phyloP scores from a whole-genome alignment of 2,888 invertebrate genomes.

The Cancer borealis region DNA sequence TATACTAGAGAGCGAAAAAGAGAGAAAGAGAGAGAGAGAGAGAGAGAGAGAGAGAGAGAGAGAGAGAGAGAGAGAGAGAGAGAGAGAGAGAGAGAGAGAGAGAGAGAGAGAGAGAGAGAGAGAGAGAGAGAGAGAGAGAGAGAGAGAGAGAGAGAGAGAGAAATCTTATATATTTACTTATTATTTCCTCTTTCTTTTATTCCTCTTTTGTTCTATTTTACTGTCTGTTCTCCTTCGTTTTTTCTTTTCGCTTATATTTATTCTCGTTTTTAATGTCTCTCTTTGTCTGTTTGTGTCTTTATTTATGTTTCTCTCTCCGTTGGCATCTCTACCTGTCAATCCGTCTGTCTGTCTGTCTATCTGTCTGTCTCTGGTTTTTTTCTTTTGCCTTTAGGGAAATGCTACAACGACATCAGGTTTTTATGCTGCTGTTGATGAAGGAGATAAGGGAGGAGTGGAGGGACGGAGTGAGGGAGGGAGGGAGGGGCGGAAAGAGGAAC shows the following conservation, averaged over 20 bases:
- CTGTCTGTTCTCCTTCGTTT: not conserved
- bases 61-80: not conserved
- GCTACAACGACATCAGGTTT: not conserved
- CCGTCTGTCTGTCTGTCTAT: not conserved
- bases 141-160: not conserved
- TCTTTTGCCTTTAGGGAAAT: not conserved
- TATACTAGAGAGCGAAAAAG: not conserved
- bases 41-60: not conserved
- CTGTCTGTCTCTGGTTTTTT: not conserved
- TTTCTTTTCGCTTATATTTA: not conserved
- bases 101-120: conserved; percentile 11
- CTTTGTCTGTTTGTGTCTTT: not conserved
- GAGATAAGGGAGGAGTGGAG: not conserved
- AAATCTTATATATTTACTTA: not conserved
- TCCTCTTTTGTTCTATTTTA: not conserved
- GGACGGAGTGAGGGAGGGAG: not conserved
- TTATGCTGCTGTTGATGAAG: not conserved
- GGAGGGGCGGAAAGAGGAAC: not conserved
- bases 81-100: not conserved
- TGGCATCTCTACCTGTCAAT: not conserved
- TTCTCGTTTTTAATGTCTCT: not conserved
- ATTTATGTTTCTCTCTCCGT: not conserved
- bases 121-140: not conserved
- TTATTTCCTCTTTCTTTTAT: not conserved
- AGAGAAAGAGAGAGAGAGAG: not conserved